Evolutionary conservation across 2,797 vertebrate species (phyloP).

Genomic region (Helicolenus hilgendorfi): DNA sequence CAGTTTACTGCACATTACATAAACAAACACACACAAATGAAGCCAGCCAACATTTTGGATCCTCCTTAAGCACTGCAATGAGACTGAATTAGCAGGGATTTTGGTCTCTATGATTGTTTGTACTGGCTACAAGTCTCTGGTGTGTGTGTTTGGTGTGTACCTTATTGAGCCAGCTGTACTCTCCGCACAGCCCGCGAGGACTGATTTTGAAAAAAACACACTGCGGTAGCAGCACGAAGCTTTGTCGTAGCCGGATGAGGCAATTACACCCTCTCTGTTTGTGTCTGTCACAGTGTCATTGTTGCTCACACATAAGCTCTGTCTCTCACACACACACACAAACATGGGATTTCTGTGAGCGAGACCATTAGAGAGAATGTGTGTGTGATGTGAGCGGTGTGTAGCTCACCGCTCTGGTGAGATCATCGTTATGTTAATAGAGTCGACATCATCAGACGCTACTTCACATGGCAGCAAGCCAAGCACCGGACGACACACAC

Average conservation of each 20-base stretch:
- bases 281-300: constrained; percentile 48
- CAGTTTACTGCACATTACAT: neutral
- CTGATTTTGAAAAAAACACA: constrained; percentile 26
- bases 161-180: constrained; percentile 34
- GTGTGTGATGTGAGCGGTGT: constrained; percentile 33
- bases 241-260: constrained; percentile 67
- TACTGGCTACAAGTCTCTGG: constrained; percentile 12
- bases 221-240: constrained; percentile 29
- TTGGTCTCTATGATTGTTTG: constrained; percentile 31
- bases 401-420: constrained; percentile 71
- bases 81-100: constrained; percentile 34
- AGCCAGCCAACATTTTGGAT: neutral
- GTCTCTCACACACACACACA: constrained; percentile 9
- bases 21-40: neutral
- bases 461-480: constrained; percentile 56
- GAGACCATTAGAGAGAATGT: constrained; percentile 5
- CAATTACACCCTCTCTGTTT: constrained; percentile 65
- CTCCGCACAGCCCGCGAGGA: constrained; percentile 9
- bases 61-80: neutral
- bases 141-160: constrained; percentile 3
- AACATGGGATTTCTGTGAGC: constrained; percentile 3
- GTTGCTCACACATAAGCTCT: constrained; percentile 16
- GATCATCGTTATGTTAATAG: constrained; percentile 74
- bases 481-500: constrained; percentile 31
- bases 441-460: constrained; percentile 64